phyloP scores from a whole-genome alignment of 2,888 invertebrate genomes.

The Tiliacea aurago region DNA sequence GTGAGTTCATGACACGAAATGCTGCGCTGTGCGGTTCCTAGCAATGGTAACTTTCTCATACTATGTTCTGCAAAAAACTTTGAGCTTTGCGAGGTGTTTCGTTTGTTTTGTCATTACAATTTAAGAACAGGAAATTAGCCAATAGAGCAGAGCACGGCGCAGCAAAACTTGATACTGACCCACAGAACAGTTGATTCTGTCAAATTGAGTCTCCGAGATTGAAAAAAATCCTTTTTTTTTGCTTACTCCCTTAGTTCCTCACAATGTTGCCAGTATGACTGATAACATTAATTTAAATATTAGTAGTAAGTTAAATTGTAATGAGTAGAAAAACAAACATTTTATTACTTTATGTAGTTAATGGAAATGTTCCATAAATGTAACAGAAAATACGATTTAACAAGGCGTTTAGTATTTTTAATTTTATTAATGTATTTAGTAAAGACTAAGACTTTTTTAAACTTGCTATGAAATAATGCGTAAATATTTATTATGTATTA shows the following conservation, averaged over 20 bases:
- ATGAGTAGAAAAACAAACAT: slow-evolving; percentile 1
- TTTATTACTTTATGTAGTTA: background rate
- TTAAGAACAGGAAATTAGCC: background rate
- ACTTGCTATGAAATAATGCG: background rate
- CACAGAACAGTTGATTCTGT: background rate
- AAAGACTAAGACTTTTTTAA: background rate
- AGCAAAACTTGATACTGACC: background rate
- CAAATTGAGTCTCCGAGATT: background rate
- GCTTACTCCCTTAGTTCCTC: slow-evolving; percentile 33
- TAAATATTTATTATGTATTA: background rate
- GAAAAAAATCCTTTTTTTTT: background rate
- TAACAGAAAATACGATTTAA: background rate
- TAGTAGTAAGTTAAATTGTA: slow-evolving; percentile 18
- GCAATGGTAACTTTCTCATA: background rate
- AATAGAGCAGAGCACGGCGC: background rate
- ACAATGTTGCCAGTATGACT: slow-evolving; percentile 56
- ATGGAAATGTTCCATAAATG: background rate
- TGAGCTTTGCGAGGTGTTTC: background rate
- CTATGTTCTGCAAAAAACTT: background rate
- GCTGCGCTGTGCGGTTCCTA: background rate
- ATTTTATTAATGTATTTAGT: background rate
- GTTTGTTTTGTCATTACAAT: background rate
- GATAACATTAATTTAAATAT: slow-evolving; percentile 36
- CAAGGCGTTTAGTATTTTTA: slow-evolving; percentile 20
- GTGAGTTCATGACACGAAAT: too few species aligned